Conservation (phyloP, 2,888 invertebrate species). For the Ditula angustiorana region DNA sequence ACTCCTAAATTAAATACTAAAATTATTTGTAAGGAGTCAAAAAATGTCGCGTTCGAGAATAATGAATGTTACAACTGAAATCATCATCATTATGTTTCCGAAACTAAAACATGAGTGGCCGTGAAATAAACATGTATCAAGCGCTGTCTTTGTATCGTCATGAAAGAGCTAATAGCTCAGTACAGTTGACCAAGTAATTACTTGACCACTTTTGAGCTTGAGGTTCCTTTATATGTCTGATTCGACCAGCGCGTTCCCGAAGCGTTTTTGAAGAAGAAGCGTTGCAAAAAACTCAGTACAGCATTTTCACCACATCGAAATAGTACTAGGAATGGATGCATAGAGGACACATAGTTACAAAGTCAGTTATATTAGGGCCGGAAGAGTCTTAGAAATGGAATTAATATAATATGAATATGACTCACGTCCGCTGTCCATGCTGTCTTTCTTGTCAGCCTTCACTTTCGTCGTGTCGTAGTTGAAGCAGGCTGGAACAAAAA, state of each 20-base stretch:
- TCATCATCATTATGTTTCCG: neutral
- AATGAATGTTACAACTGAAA: neutral
- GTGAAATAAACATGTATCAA: neutral
- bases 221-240: too few species aligned
- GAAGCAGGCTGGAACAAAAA: conserved; percentile 76
- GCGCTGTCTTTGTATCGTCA: neutral
- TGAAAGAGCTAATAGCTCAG: neutral
- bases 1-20: too few species aligned
- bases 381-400: neutral
- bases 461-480: conserved; percentile 69
- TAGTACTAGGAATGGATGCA: too few species aligned
- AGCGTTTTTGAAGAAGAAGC: too few species aligned
- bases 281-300: too few species aligned
- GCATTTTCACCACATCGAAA: too few species aligned
- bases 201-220: too few species aligned
- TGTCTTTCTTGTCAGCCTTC: conserved; percentile 56
- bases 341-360: too few species aligned
- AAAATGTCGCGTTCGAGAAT: too few species aligned
- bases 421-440: conserved; percentile 65
- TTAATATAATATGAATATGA: conserved; percentile 27
- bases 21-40: too few species aligned
- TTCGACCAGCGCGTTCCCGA: too few species aligned
- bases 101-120: neutral
- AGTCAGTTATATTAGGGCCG: too few species aligned
- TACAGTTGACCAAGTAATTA: neutral